Base-by-base conservation (phyloP, 2,113 vertebrate species). In the Chitala chitala region DNA sequence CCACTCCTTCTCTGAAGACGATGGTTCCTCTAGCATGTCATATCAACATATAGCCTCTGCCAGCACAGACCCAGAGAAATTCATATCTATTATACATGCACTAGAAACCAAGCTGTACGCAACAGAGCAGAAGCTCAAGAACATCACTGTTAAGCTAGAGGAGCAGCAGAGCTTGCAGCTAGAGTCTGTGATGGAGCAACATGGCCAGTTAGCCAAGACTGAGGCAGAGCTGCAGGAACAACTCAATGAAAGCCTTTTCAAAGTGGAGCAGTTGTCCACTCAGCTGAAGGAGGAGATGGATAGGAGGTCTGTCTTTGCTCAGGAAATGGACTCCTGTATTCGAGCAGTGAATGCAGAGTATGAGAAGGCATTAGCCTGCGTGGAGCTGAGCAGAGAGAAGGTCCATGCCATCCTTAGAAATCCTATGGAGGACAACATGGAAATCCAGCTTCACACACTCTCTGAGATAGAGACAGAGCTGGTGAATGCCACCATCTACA, bases 81-180 rank as follows among this genome's bases (percentile, higher is more conserved):
- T 95, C 38, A 88, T 98, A 58, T 94, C 94, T 6, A 92, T 98
- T 78, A 98, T 99, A 81, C 93, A 92, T 64, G 90, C 91, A 22
- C 83, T 98, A 59, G 95, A 99, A 87, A 91, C 92, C 44, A 98
- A 98, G 77, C 90, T 98, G 53, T 91, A 92, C 0, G 83, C 91
- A 70, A 96, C 94, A 0, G 97, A 99, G 77, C 94, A 95, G 13
- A 98, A 96, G 74, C 91, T 99, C 46, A 93, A 93, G 82, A 90
- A 91, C 1, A 92, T 96, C 8, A 95, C 94, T 0, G 85, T 92
- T 69, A 94, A 89, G 74, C 86, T 95, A 4, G 92, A 93, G 61
- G 92, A 92, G 70, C 91, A 93, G 59, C 90, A 86, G 0, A 84
- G 88, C 61, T 82, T 83, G 22, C 92, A 90, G 74, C 82, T 85